phyloP scores from a whole-genome alignment of 2,888 invertebrate species.

The Amphipyra berbera region DNA sequence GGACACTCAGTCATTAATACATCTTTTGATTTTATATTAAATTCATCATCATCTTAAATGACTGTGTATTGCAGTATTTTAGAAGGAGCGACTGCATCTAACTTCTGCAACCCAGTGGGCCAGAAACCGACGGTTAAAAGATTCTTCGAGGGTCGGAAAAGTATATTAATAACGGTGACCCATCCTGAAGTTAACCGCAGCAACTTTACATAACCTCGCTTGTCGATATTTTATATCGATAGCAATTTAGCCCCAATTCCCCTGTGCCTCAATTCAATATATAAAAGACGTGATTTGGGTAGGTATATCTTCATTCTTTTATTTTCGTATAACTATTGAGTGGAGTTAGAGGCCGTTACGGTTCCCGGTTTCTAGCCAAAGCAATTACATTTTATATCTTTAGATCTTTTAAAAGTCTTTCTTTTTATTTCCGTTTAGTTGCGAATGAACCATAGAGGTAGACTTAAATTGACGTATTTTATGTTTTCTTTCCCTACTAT shows the following conservation, averaged over 20 bases:
- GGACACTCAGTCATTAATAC: no score
- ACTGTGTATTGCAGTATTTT: no score
- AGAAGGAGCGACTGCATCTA: no score
- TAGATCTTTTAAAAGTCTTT: constrained; percentile 50
- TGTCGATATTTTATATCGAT: constrained; percentile 18
- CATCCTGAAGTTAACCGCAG: constrained; percentile 1
- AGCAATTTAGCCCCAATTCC: constrained; percentile 24
- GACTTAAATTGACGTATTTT: constrained; percentile 32
- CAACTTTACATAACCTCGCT: constrained; percentile 18
- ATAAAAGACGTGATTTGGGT: constrained; percentile 33
- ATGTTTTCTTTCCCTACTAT: constrained; percentile 5
- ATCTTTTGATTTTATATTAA: no score
- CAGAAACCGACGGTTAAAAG: no score
- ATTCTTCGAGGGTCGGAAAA: no score
- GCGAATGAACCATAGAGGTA: constrained; percentile 31
- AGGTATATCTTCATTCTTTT: constrained; percentile 44
- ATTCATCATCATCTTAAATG: no score
- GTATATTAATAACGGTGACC: constrained; percentile 3
- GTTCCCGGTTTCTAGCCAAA: constrained; percentile 47
- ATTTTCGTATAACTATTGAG: constrained; percentile 51
- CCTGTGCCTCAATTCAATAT: constrained; percentile 32
- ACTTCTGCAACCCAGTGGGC: no score
- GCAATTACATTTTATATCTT: constrained; percentile 53
- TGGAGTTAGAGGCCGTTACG: constrained; percentile 45
- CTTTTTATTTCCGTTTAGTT: constrained; percentile 46